Conservation (phyloP, 2,797 vertebrate genomes). For the Anniella stebbinsi region DNA sequence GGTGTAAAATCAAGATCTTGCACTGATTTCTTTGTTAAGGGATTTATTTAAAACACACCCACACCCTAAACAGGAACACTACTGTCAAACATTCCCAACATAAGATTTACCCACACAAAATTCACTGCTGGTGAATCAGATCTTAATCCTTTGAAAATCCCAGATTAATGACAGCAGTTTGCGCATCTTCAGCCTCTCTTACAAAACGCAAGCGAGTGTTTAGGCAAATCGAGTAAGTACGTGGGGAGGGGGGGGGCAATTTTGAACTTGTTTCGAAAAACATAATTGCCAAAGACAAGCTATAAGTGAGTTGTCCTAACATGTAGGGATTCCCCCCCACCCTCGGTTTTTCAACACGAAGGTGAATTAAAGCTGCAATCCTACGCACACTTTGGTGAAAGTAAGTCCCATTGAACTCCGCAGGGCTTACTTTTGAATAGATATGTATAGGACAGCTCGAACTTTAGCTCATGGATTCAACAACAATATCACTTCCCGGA, state of each 20-base stretch:
- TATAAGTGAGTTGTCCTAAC: constrained; percentile 56
- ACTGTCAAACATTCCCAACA: constrained; percentile 5
- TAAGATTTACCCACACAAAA: constrained; percentile 29
- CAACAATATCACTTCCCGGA: no score
- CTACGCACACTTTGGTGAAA: no score
- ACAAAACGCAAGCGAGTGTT: constrained; percentile 39
- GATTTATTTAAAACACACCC: background rate
- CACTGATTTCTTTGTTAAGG: background rate
- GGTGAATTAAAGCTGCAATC: background rate
- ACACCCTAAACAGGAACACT: background rate
- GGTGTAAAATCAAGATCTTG: background rate
- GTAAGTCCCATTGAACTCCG: background rate
- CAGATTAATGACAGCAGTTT: constrained; percentile 69
- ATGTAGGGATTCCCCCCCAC: constrained; percentile 22
- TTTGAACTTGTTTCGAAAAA: constrained; percentile 64
- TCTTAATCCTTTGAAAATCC: constrained; percentile 70
- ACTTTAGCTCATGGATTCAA: no score
- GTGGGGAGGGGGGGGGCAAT: constrained; percentile 6
- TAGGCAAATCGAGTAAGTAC: constrained; percentile 40
- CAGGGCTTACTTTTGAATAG: background rate
- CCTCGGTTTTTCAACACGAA: constrained; percentile 36
- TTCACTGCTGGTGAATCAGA: constrained; percentile 61
- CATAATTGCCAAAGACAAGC: constrained; percentile 58
- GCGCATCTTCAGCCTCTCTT: constrained; percentile 35
- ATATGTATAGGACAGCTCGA: no score